phyloP scores from a whole-genome alignment of 1,140 invertebrate genomes.

The Aphaenogaster ashmeadi region DNA sequence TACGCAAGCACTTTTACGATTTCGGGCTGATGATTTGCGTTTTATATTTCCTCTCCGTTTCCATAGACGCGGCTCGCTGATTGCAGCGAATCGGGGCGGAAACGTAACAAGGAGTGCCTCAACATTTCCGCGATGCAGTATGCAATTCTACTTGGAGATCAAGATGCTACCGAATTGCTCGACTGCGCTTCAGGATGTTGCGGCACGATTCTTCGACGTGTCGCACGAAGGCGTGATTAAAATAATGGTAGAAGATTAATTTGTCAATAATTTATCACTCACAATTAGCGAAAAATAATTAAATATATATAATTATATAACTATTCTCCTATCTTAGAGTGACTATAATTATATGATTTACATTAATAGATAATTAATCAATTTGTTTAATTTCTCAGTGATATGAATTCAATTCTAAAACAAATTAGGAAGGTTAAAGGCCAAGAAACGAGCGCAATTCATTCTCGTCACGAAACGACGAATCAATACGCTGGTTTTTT shows the following conservation, averaged over 20 bases:
- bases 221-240: not conserved
- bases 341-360: not conserved
- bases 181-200: not conserved
- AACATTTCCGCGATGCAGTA: slow-evolving; percentile 44
- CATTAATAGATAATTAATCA: slow-evolving; percentile 4
- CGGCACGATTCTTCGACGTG: not conserved
- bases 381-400: not conserved
- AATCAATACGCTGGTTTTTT: no score
- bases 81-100: slow-evolving; percentile 66
- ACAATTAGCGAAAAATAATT: not conserved
- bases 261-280: not conserved
- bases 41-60: slow-evolving; percentile 47
- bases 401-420: not conserved
- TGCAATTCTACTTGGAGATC: slow-evolving; percentile 25
- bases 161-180: not conserved
- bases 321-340: not conserved
- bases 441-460: no score
- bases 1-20: slow-evolving; percentile 53
- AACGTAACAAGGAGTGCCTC: slow-evolving; percentile 66
- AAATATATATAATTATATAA: not conserved
- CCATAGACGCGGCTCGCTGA: slow-evolving; percentile 43
- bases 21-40: slow-evolving; percentile 33
- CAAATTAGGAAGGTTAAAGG: no score
- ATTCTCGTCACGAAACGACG: no score
- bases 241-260: slow-evolving; percentile 10